A percentile compares a stretch with the other conserved stretches of the same genome.
Evolutionary conservation across 2,888 invertebrate species (phyloP).

Genomic region (Strigamia transsilvanica): DNA sequence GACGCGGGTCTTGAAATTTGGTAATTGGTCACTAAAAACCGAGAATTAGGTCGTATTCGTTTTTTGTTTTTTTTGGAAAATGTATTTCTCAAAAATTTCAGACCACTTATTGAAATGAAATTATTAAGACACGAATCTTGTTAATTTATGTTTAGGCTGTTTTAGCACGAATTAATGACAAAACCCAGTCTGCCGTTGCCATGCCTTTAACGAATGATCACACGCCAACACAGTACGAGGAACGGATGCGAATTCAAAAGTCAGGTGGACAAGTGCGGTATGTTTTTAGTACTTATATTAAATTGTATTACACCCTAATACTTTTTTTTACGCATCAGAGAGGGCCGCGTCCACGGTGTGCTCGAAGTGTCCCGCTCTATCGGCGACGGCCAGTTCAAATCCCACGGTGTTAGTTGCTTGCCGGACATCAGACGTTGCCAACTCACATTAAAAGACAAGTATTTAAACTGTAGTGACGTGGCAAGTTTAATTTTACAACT

Average conservation of each 20-base stretch:
- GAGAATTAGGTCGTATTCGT: no score
- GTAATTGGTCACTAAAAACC: no score
- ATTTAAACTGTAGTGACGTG: neutral
- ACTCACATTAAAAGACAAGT: conserved; percentile 66
- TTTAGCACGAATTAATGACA: conserved; percentile 63
- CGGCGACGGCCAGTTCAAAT: conserved; percentile 68
- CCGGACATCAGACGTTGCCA: conserved; percentile 67
- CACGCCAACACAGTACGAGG: conserved; percentile 66
- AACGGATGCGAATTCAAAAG: conserved; percentile 67
- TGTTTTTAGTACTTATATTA: neutral
- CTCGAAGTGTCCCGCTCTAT: conserved; percentile 68
- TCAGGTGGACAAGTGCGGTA: conserved; percentile 67
- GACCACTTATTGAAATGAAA: no score
- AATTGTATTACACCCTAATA: neutral
- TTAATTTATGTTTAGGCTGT: conserved; percentile 65
- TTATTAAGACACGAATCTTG: no score
- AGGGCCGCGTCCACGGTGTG: conserved; percentile 63
- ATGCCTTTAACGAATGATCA: conserved; percentile 66
- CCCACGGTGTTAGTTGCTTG: conserved; percentile 65
- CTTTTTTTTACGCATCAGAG: conserved; percentile 58
- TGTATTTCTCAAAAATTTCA: no score
- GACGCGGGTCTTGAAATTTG: no score
- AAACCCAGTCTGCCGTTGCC: conserved; percentile 60
- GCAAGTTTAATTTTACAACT: neutral
- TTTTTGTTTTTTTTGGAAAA: no score